Evolutionary conservation across 2,888 invertebrate species (phyloP), one percentile per base, ranked within the genome.

Genomic region (Bhutanitis thaidina): DNA sequence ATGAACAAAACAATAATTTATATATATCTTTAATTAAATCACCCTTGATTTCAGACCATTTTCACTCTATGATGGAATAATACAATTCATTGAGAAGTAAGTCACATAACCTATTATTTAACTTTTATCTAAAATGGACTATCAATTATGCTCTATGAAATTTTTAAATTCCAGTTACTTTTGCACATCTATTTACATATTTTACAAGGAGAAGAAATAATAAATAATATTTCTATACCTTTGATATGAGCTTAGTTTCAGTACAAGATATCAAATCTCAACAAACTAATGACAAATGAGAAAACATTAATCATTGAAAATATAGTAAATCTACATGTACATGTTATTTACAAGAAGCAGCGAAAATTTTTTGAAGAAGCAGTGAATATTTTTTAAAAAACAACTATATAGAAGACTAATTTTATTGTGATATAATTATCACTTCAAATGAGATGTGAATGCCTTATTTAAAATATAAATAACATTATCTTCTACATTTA

Each of bases 141-240:
- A 77, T 69, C 69, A 36, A 46, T 45, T 47, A 76, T 72, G 75
- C 67, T 74, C 77, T 79, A 77, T 73, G 63, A 75, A 71, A 55
- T 69, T 68, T 73, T 65, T 71, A 67, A 68, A 63, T 72, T 66
- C 68, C 69, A 67, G 71, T 71, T 71, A 64, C 70, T 73, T 73
- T 69, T 77, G 77, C 76, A 74, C 69, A 75, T 74, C 67, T 88
- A 88, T 88, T 83, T 88, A 88, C 88, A 88, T 86, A 83, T 85
- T 80, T 77, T 88, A 88, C 88, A 88, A 79, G 74, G 77, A 66
- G 79, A 77, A 77, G 77, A 82, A 85, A 83, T 71, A 74, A 82
- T 80, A 78, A 80, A 79, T 77, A 77, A 77, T 69, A 71, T 80
- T 81, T 80, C 79, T 80, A 79, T 75, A 77, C 79, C 77, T 81